These are phyloP conservation scores for Entomobrya proxima DNA, from an alignment of 2,888 invertebrate species.

Conservation along the genomic window DNA sequence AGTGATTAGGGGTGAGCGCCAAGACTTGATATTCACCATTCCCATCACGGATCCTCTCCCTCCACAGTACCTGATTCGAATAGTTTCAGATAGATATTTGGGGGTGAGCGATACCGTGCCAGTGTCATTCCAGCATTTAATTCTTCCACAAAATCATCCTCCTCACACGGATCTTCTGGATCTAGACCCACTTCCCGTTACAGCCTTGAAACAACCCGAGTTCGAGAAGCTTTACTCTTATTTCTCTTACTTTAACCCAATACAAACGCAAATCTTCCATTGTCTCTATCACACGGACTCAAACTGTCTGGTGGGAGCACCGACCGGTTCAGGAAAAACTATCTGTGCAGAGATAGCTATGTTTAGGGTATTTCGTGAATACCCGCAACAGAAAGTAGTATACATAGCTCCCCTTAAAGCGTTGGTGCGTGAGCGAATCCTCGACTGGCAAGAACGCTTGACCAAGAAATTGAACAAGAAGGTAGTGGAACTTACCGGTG, in stretches of 20 bases:
- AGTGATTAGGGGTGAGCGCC: conserved; percentile 85
- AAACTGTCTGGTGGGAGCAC: conserved; percentile 89
- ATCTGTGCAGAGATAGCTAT: conserved; percentile 98
- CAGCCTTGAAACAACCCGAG: conserved; percentile 86
- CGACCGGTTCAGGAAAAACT: conserved; percentile 94
- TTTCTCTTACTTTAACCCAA: conserved; percentile 98
- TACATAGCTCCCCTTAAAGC: conserved; percentile 99
- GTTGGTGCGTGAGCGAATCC: conserved; percentile 95
- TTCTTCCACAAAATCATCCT: conserved; percentile 93
- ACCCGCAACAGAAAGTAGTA: conserved; percentile 90
- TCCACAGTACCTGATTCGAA: conserved; percentile 92
- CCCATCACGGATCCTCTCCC: conserved; percentile 94
- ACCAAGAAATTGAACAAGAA: conserved; percentile 85
- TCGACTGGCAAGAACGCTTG: conserved; percentile 93
- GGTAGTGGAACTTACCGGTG: conserved; percentile 97
- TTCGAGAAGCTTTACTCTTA: conserved; percentile 88
- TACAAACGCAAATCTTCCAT: conserved; percentile 98
- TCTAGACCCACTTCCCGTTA: conserved; percentile 91
- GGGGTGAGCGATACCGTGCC: conserved; percentile 80
- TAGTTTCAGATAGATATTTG: conserved; percentile 91
- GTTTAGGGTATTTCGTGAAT: conserved; percentile 90
- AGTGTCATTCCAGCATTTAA: conserved; percentile 87
- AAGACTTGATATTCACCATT: conserved; percentile 95
- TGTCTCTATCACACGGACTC: conserved; percentile 95
- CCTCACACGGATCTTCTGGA: conserved; percentile 95